Percentiles rank a stretch among this genome's conserved stretches.
Evolutionary conservation across 2,888 invertebrate species (phyloP).

Genomic region (Hesperia comma): DNA sequence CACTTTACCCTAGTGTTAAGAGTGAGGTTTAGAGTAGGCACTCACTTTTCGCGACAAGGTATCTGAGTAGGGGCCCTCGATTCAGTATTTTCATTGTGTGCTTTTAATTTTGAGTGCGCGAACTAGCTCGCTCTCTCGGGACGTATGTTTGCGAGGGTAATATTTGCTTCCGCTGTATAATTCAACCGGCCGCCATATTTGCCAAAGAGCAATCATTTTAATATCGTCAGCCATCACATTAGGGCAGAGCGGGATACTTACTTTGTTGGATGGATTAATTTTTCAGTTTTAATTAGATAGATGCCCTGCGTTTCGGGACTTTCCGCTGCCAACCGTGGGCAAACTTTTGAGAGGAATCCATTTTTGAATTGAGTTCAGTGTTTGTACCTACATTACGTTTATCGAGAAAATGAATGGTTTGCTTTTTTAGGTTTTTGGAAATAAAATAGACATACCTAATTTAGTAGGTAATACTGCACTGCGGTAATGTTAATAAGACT

Average conservation of each 20-base stretch:
- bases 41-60: constrained; percentile 83
- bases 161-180: constrained; percentile 86
- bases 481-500: neutral
- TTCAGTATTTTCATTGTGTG: constrained; percentile 85
- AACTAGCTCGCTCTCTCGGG: constrained; percentile 85
- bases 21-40: constrained; percentile 72
- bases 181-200: constrained; percentile 86
- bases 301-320: constrained; percentile 35
- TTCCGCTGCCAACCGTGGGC: constrained; percentile 32
- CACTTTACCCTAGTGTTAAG: constrained; percentile 73
- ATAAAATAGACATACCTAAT: neutral
- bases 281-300: constrained; percentile 69
- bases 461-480: neutral
- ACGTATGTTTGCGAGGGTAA: constrained; percentile 85
- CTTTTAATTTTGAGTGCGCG: constrained; percentile 87
- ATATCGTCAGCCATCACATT: constrained; percentile 84
- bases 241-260: constrained; percentile 74
- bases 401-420: constrained; percentile 15
- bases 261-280: constrained; percentile 75
- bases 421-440: neutral
- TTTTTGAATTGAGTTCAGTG: constrained; percentile 29
- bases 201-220: constrained; percentile 87
- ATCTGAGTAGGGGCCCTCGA: constrained; percentile 73
- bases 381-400: constrained; percentile 20
- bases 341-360: constrained; percentile 27